Conservation (phyloP, 35 echinoderm and acorn worm species). For the Stichopus chloronotus region DNA sequence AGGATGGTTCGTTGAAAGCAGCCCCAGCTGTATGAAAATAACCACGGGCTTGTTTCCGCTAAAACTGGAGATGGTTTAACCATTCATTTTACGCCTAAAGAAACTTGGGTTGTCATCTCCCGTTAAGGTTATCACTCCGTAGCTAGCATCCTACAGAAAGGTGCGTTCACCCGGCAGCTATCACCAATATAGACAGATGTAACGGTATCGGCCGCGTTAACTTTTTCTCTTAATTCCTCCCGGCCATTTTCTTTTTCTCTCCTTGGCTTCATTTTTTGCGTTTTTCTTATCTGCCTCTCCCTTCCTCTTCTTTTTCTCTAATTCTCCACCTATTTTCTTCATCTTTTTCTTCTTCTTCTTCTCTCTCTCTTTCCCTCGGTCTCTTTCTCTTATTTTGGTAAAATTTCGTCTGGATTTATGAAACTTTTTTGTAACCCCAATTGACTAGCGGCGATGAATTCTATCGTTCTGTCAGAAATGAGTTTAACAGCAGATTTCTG, state of each 20-base stretch:
- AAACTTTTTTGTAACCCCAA: conserved; percentile 35
- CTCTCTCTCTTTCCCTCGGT: not conserved
- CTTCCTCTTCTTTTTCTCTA: not conserved
- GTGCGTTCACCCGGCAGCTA: conserved; percentile 47
- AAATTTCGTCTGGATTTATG: conserved; percentile 41
- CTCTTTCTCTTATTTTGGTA: not conserved
- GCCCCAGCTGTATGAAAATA: conserved; percentile 45
- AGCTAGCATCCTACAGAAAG: conserved; percentile 9
- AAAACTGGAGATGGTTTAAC: conserved; percentile 46
- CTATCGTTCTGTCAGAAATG: not conserved
- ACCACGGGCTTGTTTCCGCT: conserved; percentile 46
- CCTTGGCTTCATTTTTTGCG: not conserved
- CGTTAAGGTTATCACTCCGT: conserved; percentile 38
- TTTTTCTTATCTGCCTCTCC: not conserved
- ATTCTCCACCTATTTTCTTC: too few species aligned
- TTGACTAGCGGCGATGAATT: conserved; percentile 32
- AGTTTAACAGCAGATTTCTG: conserved; percentile 11
- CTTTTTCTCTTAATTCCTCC: conserved; percentile 43
- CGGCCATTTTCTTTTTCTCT: not conserved
- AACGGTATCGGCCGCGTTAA: conserved; percentile 27
- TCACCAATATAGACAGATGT: conserved; percentile 30
- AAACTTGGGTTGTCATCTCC: conserved; percentile 42
- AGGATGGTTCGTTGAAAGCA: conserved; percentile 51
- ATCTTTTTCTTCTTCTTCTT: not conserved
- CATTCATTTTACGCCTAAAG: conserved; percentile 49